phyloP scores from a whole-genome alignment of 35 echinoderm and acorn worm species.

The Heliocidaris erythrogramma region DNA sequence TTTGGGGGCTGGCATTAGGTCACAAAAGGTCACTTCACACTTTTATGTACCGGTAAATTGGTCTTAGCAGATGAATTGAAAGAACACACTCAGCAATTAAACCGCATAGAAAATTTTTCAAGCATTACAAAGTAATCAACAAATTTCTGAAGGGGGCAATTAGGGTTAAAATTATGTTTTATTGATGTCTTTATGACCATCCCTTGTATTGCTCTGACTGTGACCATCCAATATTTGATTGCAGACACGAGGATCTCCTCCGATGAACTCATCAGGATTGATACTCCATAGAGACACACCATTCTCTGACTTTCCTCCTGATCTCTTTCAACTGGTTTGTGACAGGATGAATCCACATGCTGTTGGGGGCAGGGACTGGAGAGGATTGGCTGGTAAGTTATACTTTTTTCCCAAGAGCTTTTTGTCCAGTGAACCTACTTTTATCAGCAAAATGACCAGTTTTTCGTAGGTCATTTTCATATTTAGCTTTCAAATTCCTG shows the following conservation, averaged over 20 bases:
- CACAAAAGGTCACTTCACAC: no score
- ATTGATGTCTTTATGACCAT: not conserved
- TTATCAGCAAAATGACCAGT: no score
- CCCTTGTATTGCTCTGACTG: not conserved
- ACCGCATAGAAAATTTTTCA: no score
- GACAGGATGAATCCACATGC: not conserved
- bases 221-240: not conserved
- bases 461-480: no score
- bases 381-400: not conserved
- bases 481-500: no score
- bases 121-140: no score
- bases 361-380: not conserved
- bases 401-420: no score
- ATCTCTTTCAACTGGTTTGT: slow-evolving; percentile 9
- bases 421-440: no score
- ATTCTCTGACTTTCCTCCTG: not conserved
- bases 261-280: not conserved
- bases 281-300: not conserved
- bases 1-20: no score
- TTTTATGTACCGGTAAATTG: no score
- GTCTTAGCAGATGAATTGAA: no score
- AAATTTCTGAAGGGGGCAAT: not conserved
- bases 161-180: not conserved
- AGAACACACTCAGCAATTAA: no score
- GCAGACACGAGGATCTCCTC: not conserved